These are phyloP conservation scores for Ammodytes marinus DNA, from an alignment of 2,113 vertebrate genomes.

Conservation along the genomic window DNA sequence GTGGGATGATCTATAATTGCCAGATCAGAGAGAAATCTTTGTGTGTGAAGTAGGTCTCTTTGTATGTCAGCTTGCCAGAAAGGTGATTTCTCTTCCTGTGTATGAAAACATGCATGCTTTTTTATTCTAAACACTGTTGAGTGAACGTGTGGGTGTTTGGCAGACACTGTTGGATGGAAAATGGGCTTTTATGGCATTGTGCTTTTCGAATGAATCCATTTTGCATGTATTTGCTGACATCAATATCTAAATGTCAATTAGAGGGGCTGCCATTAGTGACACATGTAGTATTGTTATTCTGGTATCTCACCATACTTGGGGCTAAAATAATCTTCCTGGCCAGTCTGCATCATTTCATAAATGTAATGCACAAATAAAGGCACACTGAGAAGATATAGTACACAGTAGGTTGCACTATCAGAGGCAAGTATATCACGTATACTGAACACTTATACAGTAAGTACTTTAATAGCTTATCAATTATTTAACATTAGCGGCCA, in stretches of 20 bases:
- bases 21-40: slow-evolving; percentile 79
- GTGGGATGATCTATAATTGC: slow-evolving; percentile 75
- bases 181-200: slow-evolving; percentile 56
- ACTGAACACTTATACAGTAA: background rate
- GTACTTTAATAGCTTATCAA: background rate
- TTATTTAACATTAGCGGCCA: slow-evolving; percentile 2
- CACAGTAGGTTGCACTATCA: background rate
- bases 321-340: slow-evolving; percentile 2
- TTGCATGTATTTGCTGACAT: slow-evolving; percentile 56
- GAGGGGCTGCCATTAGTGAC: slow-evolving; percentile 30
- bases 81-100: slow-evolving; percentile 57
- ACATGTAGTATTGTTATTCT: slow-evolving; percentile 17
- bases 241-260: slow-evolving; percentile 60
- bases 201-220: slow-evolving; percentile 59
- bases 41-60: slow-evolving; percentile 70
- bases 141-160: slow-evolving; percentile 45
- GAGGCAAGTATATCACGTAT: background rate
- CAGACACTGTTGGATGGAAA: slow-evolving; percentile 37
- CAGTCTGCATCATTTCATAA: background rate
- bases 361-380: background rate
- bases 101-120: slow-evolving; percentile 68
- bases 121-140: slow-evolving; percentile 20
- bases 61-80: slow-evolving; percentile 61
- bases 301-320: background rate
- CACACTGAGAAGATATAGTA: background rate